Conservation (phyloP, 2,888 invertebrate species). For the Leptinotarsa haldemani region DNA sequence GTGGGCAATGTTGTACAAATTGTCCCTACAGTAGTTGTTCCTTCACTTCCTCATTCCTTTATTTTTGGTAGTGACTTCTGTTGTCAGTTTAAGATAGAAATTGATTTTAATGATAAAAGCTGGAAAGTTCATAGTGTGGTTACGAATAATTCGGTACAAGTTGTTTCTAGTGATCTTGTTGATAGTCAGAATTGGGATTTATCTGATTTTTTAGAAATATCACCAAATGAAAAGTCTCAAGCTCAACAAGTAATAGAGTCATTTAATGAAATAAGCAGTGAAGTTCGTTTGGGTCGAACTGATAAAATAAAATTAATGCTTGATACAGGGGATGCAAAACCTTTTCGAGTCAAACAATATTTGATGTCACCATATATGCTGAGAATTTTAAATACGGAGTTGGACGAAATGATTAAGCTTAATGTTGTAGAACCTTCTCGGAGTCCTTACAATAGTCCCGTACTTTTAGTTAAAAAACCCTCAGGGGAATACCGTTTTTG, state of each 20-base stretch:
- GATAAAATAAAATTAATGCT: background rate
- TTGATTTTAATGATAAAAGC: too few relatives aligned
- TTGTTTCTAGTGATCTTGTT: too few relatives aligned
- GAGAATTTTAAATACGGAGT: background rate
- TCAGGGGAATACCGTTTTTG: background rate
- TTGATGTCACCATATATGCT: background rate
- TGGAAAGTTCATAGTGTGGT: too few relatives aligned
- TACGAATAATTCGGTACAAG: too few relatives aligned
- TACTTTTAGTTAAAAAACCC: background rate
- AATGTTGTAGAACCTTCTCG: background rate
- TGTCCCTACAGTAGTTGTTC: too few relatives aligned
- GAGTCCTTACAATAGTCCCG: background rate
- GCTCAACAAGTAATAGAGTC: background rate
- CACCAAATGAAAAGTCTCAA: too few relatives aligned
- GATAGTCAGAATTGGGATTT: too few relatives aligned
- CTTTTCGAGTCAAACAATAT: background rate
- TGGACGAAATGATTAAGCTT: background rate
- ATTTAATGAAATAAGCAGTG: constrained; percentile 2
- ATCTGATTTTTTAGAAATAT: too few relatives aligned
- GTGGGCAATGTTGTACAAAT: too few relatives aligned
- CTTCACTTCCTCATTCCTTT: too few relatives aligned
- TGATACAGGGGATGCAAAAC: background rate
- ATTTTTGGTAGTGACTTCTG: too few relatives aligned
- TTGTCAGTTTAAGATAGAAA: too few relatives aligned
- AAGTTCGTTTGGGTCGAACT: background rate